phyloP scores from a whole-genome alignment of 2,113 vertebrate species.

The Tragulus kanchil region DNA sequence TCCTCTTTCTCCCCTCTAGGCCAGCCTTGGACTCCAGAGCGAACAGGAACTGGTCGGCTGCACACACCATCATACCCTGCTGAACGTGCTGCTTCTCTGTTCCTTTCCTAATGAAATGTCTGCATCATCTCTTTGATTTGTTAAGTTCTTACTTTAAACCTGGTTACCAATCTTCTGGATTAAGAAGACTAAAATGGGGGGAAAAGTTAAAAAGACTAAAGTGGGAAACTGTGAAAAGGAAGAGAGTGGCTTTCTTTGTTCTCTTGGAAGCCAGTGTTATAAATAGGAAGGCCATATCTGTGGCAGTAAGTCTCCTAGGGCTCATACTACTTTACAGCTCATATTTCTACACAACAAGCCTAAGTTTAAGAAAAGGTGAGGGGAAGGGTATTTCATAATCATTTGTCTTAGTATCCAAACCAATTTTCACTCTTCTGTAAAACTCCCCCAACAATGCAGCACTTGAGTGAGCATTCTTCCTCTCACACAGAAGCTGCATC shows the following conservation, averaged over 20 bases:
- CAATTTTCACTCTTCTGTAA: background rate
- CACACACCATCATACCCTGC: background rate
- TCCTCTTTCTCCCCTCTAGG: background rate
- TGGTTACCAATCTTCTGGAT: constrained; percentile 2
- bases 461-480: constrained; percentile 50
- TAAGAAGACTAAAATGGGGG: constrained; percentile 32
- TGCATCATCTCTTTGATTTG: constrained; percentile 29
- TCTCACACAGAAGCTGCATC: constrained; percentile 48
- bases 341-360: constrained; percentile 56
- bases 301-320: background rate
- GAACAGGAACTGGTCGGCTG: background rate
- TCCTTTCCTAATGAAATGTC: background rate
- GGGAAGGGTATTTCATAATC: background rate
- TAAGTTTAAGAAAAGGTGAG: background rate
- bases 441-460: background rate
- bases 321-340: background rate
- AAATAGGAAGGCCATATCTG: constrained; percentile 22
- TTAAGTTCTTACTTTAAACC: constrained; percentile 27
- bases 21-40: background rate
- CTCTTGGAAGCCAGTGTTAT: background rate
- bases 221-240: constrained; percentile 47
- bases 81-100: background rate
- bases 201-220: constrained; percentile 16
- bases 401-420: background rate
- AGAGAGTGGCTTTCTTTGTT: constrained; percentile 38